A percentile compares a stretch with the other conserved stretches of the same genome.
These are phyloP conservation scores for Orchestes rusci DNA, from an alignment of 2,888 invertebrate genomes.

Conservation along the genomic window DNA sequence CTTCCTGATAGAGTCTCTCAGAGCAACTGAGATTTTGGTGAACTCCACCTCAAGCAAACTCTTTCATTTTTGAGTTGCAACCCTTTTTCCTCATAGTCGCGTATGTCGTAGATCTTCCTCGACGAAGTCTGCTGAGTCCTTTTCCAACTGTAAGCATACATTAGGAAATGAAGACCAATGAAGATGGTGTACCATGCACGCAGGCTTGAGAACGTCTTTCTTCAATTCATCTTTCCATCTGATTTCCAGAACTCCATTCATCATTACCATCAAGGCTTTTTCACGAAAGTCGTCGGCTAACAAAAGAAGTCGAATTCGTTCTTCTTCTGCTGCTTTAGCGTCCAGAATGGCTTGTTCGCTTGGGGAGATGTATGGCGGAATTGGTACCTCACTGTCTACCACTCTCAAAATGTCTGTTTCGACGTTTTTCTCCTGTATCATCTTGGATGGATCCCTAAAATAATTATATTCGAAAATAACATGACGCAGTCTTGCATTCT, in stretches of 20 bases:
- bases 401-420: slow-evolving; percentile 26
- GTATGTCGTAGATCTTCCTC: slow-evolving; percentile 65
- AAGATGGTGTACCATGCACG: slow-evolving; percentile 69
- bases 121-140: slow-evolving; percentile 63
- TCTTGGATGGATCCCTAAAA: slow-evolving; percentile 38
- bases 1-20: slow-evolving; percentile 55
- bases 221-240: slow-evolving; percentile 87
- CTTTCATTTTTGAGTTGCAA: slow-evolving; percentile 60
- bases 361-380: slow-evolving; percentile 50
- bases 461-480: slow-evolving; percentile 54
- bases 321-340: slow-evolving; percentile 48
- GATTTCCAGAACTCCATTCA: slow-evolving; percentile 85
- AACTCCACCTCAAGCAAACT: slow-evolving; percentile 69
- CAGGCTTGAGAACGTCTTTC: slow-evolving; percentile 70
- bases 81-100: slow-evolving; percentile 69
- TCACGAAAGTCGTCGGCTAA: slow-evolving; percentile 71
- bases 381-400: slow-evolving; percentile 36
- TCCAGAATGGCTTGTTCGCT: slow-evolving; percentile 47
- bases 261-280: slow-evolving; percentile 68
- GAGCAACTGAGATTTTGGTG: slow-evolving; percentile 49
- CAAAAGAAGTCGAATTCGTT: slow-evolving; percentile 49
- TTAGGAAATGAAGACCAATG: too few relatives aligned
- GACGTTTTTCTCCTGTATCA: slow-evolving; percentile 34
- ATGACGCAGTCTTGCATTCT: slow-evolving; percentile 59
- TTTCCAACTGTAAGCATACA: slow-evolving; percentile 49